Base-by-base conservation (phyloP, 1,140 invertebrate genomes). In the Drosophila punjabiensis region DNA sequence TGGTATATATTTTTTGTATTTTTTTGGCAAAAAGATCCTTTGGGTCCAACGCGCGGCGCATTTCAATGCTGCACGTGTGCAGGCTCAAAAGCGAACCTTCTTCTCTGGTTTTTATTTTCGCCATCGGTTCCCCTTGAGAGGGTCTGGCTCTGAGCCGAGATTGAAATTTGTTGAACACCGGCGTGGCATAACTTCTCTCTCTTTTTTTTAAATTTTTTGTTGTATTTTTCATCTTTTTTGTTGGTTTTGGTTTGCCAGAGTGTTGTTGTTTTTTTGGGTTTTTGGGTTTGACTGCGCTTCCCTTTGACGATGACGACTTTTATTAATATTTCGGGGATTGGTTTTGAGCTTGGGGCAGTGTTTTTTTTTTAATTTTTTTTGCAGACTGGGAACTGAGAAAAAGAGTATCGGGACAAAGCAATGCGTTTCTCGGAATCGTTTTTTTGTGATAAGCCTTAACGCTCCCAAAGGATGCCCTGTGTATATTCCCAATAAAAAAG, bases 51-150 rank as follows among this genome's bases (percentile, higher is more conserved):
- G 85, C 85, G 85, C 85, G 82, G 78, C 70, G 85, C 85, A 88
- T 88, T 88, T 88, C 85, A 88, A 88, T 88, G 85, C 81, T 88
- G 85, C 85, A 88, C 85, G 85, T 88, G 85, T 88, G 85, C 85
- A 89, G 53, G 62, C 85, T 70, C 59, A 81, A 82, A 55, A 55
- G 41, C 63, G 37, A 74, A 74, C 71, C 71, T 62, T 74, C 66
- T 41, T 70, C 69, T 20, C 9, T 20, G 50, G 28, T 28, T 28
- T 16, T 68, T 43, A 16, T 33, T 28, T 43, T 35, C 20, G 39
- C 14, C 53, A n/a, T 35, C 16, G 64, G 69, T 39, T 71, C 52
- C 41, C 52, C 66, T 55, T 24, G 35, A 71, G 66, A 47, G 52
- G 56, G 35, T 16, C 55, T 75, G 75, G 79, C 84, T 88, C 79